Base-by-base conservation (phyloP, 1,140 invertebrate species). In the Drosophila jambulina region DNA sequence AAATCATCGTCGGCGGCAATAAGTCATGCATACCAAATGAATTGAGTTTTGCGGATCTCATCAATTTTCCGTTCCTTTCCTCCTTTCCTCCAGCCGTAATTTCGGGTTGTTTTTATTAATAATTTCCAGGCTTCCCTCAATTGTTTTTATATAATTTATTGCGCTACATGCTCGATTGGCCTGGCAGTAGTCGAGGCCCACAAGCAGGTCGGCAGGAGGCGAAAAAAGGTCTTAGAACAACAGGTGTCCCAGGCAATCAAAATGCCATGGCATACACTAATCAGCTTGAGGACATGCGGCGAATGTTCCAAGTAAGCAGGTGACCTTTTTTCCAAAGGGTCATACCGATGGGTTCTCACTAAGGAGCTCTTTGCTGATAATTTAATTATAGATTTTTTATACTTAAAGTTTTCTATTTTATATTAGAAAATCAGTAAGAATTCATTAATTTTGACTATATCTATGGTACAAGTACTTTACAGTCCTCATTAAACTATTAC, bases 71-170 rank as follows among this genome's bases (percentile, higher is more conserved):
- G 17, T 40, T 29, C 32, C 32, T 21, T 29, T 23, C 17, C 23
- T 25, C 1, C 42, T 2, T 10, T 9, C 27, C 12, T 38, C 21
- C 40, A 32, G 32, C 13, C 25, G 32, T 59, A 54, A 42, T 38
- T 60, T 54, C 25, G 27, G 53, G 45, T 79, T 79, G 46, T 80
- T 64, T 63, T 65, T 48, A 34, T 72, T 74, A 59, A 74, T 74
- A 74, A 74, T 74, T 74, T 60, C 36, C 54, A 12, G 34, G 36
- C 54, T 29, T 38, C 67, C 38, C 13, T 19, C 67, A 72, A 56
- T 68, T 84, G 84, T 88, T 88, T 61, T 88, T 84, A 67, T 88
- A 78, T 84, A 88, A 88, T 88, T 88, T 88, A 80, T 88, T 82
- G 54, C 80, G 80, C 69, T 72, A 69, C 51, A 64, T 60, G 84